These are phyloP conservation scores for Vireo altiloquus DNA, from an alignment of 2,113 vertebrate genomes.

Conservation along the genomic window DNA sequence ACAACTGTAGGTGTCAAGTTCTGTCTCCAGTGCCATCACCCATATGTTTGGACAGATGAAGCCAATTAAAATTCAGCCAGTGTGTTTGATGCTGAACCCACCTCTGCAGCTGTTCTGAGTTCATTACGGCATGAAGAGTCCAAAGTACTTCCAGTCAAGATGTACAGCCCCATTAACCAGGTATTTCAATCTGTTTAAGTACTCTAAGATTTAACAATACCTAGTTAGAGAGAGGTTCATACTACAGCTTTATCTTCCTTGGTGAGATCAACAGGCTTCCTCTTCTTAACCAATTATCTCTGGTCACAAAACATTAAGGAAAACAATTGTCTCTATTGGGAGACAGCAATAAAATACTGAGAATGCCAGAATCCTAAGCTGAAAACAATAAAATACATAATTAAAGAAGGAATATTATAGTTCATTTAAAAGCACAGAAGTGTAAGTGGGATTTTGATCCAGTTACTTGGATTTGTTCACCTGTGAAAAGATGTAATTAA, in stretches of 20 bases:
- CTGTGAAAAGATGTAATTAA: neutral
- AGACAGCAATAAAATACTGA: neutral
- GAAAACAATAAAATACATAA: neutral
- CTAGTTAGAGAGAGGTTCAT: neutral
- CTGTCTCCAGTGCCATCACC: neutral
- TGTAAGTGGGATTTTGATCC: neutral
- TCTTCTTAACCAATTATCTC: neutral
- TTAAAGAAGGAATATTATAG: neutral
- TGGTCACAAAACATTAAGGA: neutral
- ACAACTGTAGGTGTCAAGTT: neutral
- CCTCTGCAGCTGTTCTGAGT: neutral
- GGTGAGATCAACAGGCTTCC: neutral
- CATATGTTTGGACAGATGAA: constrained; percentile 5
- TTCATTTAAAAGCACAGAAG: neutral
- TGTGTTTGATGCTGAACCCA: neutral
- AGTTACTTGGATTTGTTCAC: neutral
- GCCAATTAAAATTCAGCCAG: neutral
- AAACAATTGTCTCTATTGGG: neutral
- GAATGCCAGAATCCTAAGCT: neutral
- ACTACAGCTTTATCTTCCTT: neutral
- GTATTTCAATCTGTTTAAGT: neutral
- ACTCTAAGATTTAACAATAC: neutral
- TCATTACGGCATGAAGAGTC: neutral
- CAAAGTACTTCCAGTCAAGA: neutral
- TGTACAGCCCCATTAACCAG: neutral